Percentiles rank a stretch among this genome's conserved stretches.
Evolutionary conservation across 2,113 vertebrate genomes (phyloP).

Genomic region (Diphyllodes magnificus): DNA sequence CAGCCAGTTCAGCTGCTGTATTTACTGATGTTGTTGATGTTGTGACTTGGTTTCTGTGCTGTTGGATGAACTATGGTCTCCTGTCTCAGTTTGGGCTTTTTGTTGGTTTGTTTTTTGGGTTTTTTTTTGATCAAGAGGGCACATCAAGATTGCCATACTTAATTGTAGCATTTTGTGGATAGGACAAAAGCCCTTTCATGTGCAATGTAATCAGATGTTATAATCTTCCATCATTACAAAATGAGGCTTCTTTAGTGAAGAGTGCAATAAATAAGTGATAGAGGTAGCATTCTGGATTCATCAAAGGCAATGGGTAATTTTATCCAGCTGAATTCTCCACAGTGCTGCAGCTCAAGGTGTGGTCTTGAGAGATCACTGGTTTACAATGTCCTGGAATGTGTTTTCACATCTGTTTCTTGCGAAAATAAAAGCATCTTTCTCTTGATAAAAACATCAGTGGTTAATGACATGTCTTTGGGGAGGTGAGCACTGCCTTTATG

Average conservation of each 20-base stretch:
- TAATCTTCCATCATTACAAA: neutral
- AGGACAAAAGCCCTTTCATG: neutral
- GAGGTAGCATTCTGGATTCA: neutral
- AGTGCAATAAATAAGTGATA: neutral
- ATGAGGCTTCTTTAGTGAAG: neutral
- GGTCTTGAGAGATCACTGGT: neutral
- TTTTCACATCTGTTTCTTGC: conserved; percentile 26
- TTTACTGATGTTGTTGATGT: neutral
- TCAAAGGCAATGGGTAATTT: neutral
- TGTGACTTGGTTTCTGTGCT: neutral
- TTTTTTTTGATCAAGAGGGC: neutral
- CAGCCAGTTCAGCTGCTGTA: neutral
- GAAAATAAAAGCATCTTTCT: neutral
- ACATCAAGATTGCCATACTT: neutral
- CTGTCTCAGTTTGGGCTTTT: neutral
- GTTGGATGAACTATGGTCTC: neutral
- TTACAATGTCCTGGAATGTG: neutral
- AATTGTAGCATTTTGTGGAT: neutral
- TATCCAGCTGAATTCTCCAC: neutral
- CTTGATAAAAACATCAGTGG: neutral
- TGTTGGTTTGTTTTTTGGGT: too few species aligned
- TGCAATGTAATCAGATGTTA: neutral
- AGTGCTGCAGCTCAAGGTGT: neutral
- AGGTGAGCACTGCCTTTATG: neutral
- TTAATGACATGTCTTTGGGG: neutral